These are phyloP conservation scores for Leptinotarsa peninsularis DNA, from an alignment of 2,888 invertebrate genomes.

Conservation along the genomic window DNA sequence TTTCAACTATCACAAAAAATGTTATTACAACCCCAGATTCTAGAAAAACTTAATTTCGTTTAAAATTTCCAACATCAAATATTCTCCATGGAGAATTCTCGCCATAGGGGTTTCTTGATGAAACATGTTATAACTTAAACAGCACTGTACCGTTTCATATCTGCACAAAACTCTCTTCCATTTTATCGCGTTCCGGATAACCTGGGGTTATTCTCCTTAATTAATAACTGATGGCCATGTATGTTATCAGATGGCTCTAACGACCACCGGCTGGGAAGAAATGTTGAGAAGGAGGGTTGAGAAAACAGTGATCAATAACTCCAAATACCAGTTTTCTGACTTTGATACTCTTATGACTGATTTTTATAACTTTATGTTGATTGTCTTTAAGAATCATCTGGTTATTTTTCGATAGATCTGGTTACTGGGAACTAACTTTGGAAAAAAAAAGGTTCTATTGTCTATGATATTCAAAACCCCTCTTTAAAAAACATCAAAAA, in stretches of 20 bases:
- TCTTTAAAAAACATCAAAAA: too few relatives aligned
- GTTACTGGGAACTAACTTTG: too few relatives aligned
- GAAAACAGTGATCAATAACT: not conserved
- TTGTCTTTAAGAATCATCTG: not conserved
- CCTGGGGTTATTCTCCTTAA: not conserved
- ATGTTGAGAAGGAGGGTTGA: not conserved
- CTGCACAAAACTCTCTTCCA: not conserved
- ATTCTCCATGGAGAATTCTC: not conserved
- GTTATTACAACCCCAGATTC: too few relatives aligned
- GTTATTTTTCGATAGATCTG: too few relatives aligned
- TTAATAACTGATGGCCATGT: slow-evolving; percentile 5
- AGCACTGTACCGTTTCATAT: slow-evolving; percentile 2
- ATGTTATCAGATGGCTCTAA: not conserved
- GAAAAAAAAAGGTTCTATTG: too few relatives aligned
- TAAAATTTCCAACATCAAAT: not conserved
- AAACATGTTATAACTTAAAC: not conserved
- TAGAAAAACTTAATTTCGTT: too few relatives aligned
- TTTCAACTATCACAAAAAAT: too few relatives aligned
- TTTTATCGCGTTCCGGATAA: slow-evolving; percentile 10
- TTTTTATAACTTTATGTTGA: not conserved
- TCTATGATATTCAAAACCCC: too few relatives aligned
- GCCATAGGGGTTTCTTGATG: not conserved
- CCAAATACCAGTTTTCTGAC: not conserved
- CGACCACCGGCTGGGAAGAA: slow-evolving; percentile 1
- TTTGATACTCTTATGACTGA: too few relatives aligned